Conservation (phyloP, 1,140 invertebrate species). For the Dendroctonus valens region DNA sequence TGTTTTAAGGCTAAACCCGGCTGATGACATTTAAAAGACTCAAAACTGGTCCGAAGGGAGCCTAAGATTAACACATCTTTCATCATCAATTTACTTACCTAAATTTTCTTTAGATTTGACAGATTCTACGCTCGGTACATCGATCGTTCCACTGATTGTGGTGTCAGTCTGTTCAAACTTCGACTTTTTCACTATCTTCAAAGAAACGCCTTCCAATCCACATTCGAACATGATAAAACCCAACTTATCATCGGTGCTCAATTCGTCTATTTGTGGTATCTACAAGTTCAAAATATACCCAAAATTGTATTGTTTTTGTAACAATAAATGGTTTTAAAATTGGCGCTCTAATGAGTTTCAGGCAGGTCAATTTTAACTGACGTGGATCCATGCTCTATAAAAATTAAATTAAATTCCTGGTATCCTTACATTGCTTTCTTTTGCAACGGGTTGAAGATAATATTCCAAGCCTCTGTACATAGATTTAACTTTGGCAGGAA, state of each 20-base stretch:
- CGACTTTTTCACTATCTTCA: constrained; percentile 70
- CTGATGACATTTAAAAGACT: no score
- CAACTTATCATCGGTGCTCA: constrained; percentile 64
- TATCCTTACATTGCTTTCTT: constrained; percentile 32
- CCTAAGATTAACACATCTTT: no score
- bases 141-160: constrained; percentile 18
- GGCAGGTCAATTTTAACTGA: no score
- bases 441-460: constrained; percentile 51
- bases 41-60: no score
- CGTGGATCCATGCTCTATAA: no score
- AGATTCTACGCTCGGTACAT: constrained; percentile 27
- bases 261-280: constrained; percentile 38
- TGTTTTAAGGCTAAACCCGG: no score
- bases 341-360: not conserved
- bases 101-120: constrained; percentile 44
- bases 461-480: constrained; percentile 57
- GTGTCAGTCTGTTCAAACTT: constrained; percentile 70
- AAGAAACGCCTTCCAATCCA: constrained; percentile 84
- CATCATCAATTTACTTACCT: constrained; percentile 14
- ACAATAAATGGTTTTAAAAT: not conserved
- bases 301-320: not conserved
- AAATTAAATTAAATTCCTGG: not conserved
- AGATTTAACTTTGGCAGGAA: constrained; percentile 63
- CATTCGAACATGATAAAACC: constrained; percentile 98
- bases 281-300: constrained; percentile 8